Evolutionary conservation across 2,113 vertebrate species (phyloP), one percentile per base, ranked within the genome.

Genomic region (Dryoscopus gambensis): DNA sequence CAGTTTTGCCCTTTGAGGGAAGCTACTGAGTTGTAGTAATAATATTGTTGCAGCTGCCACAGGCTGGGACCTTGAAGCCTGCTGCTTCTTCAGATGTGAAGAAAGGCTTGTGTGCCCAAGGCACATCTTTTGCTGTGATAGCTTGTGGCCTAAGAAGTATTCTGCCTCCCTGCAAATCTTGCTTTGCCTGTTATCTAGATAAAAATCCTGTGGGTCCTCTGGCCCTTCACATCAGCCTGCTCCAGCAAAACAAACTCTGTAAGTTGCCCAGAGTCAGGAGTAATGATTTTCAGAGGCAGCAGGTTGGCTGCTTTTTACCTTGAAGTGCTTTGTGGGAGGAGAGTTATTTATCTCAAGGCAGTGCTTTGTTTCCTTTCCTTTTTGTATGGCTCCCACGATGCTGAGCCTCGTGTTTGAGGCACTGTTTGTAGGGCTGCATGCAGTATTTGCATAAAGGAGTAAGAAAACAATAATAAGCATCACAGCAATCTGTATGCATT

Each of bases 1-100:
- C 37, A 55, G 62, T 81, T 95, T 68, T 69, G 64, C 13, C 70
- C 77, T 84, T 50, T 55, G 89, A 95, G 95, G 69, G 69, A 91
- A 95, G 62, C 74, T 82, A 47, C 74, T 37, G 60, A 82, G 56
- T 33, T 85, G 30, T 68, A 95, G 87, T 47, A 95, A 94, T 94
- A 96, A 97, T 96, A 91, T 95, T 97, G 90, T 95, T 96, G 90
- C 95, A 96, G 96, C 95, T 97, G 96, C 92, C 70, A 68, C 15
- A 9, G 89, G 87, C 92, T 87, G 50, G 60, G 89, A 73, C 81
- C 93, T 94, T 82, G 93, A 80, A 93, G 90, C 81, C 84, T 86
- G 73, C 84, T 87, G 84, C 84, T 91, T 82, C 85, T 82, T 95
- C 69, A 60, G 40, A 90, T 92, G 57, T 40, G 57, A 76, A 79